These are phyloP conservation scores for Laticauda colubrina DNA, from an alignment of 2,113 vertebrate species.

Conservation along the genomic window DNA sequence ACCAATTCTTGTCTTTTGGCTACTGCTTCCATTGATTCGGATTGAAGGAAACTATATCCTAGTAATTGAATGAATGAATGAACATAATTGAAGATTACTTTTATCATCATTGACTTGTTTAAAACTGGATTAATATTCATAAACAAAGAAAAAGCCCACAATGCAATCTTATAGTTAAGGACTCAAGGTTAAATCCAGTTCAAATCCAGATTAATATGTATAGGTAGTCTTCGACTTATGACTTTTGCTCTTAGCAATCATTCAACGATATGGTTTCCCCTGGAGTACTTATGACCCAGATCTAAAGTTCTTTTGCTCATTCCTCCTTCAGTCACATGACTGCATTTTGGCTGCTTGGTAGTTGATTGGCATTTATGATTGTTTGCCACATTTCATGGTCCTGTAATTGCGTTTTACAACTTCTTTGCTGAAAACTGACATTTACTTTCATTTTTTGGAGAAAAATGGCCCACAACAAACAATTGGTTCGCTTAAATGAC, in stretches of 20 bases:
- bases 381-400: background rate
- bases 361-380: background rate
- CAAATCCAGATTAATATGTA: background rate
- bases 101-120: background rate
- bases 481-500: background rate
- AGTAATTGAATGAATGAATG: background rate
- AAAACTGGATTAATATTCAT: background rate
- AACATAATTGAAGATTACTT: background rate
- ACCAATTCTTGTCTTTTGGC: slow-evolving; percentile 89
- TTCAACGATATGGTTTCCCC: background rate
- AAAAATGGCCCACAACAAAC: background rate
- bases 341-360: background rate
- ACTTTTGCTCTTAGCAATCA: background rate
- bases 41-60: slow-evolving; percentile 85
- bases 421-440: background rate
- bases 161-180: no score
- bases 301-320: background rate
- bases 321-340: background rate
- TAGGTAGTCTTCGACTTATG: background rate
- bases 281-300: background rate
- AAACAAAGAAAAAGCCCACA: background rate
- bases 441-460: background rate
- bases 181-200: background rate
- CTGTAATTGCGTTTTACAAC: background rate
- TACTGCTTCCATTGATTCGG: slow-evolving; percentile 87